Base-by-base conservation (phyloP, 2,113 vertebrate genomes). In the Thunnus maccoyii region DNA sequence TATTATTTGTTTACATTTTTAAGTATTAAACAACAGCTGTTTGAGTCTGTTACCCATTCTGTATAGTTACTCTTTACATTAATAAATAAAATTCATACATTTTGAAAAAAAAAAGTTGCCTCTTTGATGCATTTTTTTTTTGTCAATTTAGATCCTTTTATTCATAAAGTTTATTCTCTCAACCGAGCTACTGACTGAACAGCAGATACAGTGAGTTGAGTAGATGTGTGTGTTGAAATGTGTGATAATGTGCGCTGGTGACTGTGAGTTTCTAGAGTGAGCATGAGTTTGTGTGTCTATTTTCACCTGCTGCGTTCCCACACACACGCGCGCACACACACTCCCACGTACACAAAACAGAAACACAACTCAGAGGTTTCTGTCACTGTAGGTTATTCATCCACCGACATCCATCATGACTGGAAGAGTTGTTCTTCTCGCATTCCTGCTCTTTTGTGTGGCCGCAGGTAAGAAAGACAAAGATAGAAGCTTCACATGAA, bases 1-100 rank as follows among this genome's bases (percentile, higher is more conserved):
- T 91, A 86, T 84, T 91, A 89, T 94, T 92, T 94, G 95, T 96
- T 96, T 95, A 96, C 95, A 94, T 93, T 93, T 91, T 90, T 83
- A 94, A 95, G 92, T 96, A 95, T 95, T 95, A 93, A 91, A 90
- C 57, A 90, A 88, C 65, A 82, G 76, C 82, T 92, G 89, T 94
- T 94, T 93, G 83, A 84, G 93, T 95, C 91, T 94, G 89, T 94
- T 93, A 92, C 86, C 51, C 83, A 91, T 94, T 89, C 82, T 95
- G 87, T 90, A 87, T 86, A 90, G 89, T 85, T 90, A 86, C 75
- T 91, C 82, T 93, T 90, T 92, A 84, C 87, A 87, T 91, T 82
- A 89, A 88, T 83, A 80, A 94, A 91, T 84, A 88, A 88, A 86
- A 56, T 87, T 89, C 81, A 83, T 88, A 91, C 82, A 70, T 91